Conservation (phyloP, 1,140 invertebrate species). For the Tetragonula clypearis region DNA sequence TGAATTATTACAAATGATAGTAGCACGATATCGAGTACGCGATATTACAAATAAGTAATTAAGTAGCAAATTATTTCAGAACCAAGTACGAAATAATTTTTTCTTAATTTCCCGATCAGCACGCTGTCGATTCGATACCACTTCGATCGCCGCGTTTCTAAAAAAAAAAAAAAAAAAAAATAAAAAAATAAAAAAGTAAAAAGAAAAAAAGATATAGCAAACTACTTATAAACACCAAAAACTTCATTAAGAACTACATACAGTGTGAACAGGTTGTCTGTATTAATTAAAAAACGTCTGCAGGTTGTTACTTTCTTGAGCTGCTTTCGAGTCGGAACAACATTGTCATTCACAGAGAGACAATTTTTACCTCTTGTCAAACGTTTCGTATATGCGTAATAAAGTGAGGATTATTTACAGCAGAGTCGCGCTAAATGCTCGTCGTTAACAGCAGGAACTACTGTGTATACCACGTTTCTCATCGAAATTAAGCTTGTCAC, state of each 20-base stretch:
- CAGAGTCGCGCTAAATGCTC: rapidly evolving
- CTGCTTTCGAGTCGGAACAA: not conserved
- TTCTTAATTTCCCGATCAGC: not conserved
- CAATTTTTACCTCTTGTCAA: not conserved
- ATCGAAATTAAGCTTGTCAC: not conserved
- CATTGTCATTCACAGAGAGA: not conserved
- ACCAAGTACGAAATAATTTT: too few relatives aligned
- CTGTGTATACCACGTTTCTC: not conserved
- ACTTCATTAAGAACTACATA: not conserved
- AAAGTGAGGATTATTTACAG: not conserved
- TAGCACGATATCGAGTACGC: not conserved
- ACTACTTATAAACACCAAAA: not conserved
- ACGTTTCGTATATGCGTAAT: not conserved
- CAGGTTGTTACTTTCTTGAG: not conserved
- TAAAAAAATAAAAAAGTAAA: too few relatives aligned
- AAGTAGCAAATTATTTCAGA: not conserved
- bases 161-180: too few relatives aligned
- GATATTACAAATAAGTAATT: not conserved
- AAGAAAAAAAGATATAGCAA: not conserved
- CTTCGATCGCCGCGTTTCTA: not conserved
- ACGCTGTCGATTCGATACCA: not conserved
- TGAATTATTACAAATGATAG: not conserved
- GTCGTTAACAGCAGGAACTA: not conserved
- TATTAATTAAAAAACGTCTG: not conserved
- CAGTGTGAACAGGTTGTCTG: not conserved